Percentiles rank a stretch among this genome's conserved stretches.
Evolutionary conservation across 64 coral and sea anemone species (phyloP).

Genomic region (Stichodactyla helianthus): DNA sequence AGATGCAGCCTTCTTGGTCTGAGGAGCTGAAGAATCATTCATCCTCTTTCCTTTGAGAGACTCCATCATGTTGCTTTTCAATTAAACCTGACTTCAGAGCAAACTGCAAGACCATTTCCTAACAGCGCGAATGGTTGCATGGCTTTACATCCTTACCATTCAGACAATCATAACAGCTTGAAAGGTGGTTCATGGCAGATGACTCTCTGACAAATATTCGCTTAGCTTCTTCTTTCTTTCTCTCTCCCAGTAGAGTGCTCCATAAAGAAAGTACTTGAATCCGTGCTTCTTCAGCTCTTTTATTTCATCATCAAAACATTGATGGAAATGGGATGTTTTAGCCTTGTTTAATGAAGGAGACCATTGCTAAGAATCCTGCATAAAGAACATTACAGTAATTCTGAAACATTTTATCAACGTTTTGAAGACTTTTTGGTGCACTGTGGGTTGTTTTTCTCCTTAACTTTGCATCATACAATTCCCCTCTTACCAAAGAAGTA

Average conservation of each 20-base stretch:
- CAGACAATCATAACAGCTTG: neutral
- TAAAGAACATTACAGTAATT: neutral
- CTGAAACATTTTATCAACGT: neutral
- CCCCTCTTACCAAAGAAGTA: neutral
- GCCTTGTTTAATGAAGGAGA: neutral
- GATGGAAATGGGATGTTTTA: neutral
- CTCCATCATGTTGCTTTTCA: neutral
- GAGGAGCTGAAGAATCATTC: neutral
- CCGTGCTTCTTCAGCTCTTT: neutral
- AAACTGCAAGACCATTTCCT: constrained; percentile 8
- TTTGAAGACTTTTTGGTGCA: constrained; percentile 1
- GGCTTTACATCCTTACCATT: neutral
- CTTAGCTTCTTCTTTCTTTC: neutral
- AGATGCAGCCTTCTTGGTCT: neutral
- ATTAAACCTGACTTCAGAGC: constrained; percentile 14
- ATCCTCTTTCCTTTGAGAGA: neutral
- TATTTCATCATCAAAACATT: neutral
- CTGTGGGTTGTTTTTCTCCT: neutral
- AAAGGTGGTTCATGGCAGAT: neutral
- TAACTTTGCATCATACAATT: neutral
- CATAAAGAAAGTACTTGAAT: constrained; percentile 7
- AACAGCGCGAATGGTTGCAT: neutral
- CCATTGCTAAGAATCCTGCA: neutral
- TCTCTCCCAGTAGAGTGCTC: constrained; percentile 1
- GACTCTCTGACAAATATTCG: neutral